A percentile compares a stretch with the other conserved stretches of the same genome.
Evolutionary conservation across 1,140 invertebrate species (phyloP).

Genomic region (Kradibia gibbosae): DNA sequence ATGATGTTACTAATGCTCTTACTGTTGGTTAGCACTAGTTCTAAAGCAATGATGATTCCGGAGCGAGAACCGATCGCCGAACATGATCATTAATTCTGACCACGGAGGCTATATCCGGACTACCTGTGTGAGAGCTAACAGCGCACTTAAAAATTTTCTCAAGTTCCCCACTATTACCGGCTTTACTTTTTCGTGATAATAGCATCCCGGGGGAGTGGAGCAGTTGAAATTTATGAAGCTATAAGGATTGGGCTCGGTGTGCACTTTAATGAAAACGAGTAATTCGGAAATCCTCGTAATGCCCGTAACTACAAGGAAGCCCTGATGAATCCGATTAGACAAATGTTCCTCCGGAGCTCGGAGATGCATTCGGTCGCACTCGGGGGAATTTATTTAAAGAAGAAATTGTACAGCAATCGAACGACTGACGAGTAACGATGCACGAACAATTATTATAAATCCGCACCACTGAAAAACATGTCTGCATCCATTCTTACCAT

Average conservation of each 20-base stretch:
- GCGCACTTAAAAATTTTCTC: slow-evolving; percentile 10
- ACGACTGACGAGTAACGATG: not conserved
- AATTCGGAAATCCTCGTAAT: not conserved
- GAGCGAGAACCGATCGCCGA: slow-evolving; percentile 19
- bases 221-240: slow-evolving; percentile 1
- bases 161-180: not conserved
- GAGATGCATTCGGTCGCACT: not conserved
- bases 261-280: slow-evolving; percentile 2
- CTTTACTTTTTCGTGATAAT: not conserved
- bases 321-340: not conserved
- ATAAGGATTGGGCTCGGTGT: not conserved
- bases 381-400: not conserved
- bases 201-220: not conserved
- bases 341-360: not conserved
- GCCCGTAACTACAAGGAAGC: not conserved
- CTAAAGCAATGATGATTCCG: slow-evolving; percentile 34
- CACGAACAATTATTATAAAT: not conserved
- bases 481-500: not conserved
- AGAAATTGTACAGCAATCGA: not conserved
- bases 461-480: not conserved
- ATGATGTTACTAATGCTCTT: not conserved
- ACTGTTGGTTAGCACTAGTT: not conserved
- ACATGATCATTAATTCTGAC: slow-evolving; percentile 41
- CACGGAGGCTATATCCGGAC: slow-evolving; percentile 20
- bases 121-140: not conserved